Percentiles rank a stretch among this genome's conserved stretches.
Evolutionary conservation across 2,888 invertebrate genomes (phyloP).

Genomic region (Alsophila aescularia): DNA sequence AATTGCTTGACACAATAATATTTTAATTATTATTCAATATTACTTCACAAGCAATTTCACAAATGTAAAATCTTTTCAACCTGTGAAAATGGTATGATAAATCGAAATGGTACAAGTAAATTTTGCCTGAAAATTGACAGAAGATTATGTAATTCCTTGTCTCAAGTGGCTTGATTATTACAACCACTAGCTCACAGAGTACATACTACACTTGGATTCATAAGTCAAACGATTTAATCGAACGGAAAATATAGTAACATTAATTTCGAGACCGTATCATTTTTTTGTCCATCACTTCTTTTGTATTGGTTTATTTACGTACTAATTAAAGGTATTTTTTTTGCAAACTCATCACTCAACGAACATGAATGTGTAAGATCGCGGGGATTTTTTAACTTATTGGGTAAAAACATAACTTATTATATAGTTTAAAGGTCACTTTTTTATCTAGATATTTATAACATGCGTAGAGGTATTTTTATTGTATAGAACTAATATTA

Average conservation of each 20-base stretch:
- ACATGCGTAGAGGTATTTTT: too few relatives aligned
- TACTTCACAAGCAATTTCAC: too few relatives aligned
- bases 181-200: neutral
- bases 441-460: neutral
- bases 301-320: constrained; percentile 18
- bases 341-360: constrained; percentile 1
- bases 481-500: too few relatives aligned
- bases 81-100: too few relatives aligned
- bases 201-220: neutral
- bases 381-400: constrained; percentile 5
- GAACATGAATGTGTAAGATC: constrained; percentile 2
- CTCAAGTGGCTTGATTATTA: neutral
- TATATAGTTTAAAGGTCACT: constrained; percentile 1
- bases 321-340: constrained; percentile 29
- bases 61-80: too few relatives aligned
- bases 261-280: constrained; percentile 25
- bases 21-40: too few relatives aligned
- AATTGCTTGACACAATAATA: too few relatives aligned
- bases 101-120: too few relatives aligned
- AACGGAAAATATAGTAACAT: constrained; percentile 19
- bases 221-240: constrained; percentile 19
- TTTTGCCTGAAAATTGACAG: too few relatives aligned
- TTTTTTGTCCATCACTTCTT: constrained; percentile 24
- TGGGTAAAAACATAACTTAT: neutral
- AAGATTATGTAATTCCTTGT: too few relatives aligned